phyloP scores from a whole-genome alignment of 1,140 invertebrate genomes.

The Epicauta chinensis region DNA sequence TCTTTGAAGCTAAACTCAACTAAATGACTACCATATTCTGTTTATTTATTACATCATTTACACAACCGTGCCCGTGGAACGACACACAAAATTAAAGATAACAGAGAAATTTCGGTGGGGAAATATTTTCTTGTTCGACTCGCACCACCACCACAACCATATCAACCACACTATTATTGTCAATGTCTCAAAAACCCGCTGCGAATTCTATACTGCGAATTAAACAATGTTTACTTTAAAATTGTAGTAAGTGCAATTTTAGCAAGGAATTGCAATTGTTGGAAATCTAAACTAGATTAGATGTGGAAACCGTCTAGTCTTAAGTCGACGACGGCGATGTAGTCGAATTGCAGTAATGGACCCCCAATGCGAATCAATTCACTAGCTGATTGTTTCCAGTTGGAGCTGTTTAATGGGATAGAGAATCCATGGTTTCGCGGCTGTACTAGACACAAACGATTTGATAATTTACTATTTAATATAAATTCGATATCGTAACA shows the following conservation, averaged over 20 bases:
- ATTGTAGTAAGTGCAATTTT: constrained; percentile 30
- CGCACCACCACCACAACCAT: no score
- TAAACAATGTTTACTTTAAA: constrained; percentile 30
- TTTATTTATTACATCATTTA: constrained; percentile 18
- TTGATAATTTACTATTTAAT: constrained; percentile 36
- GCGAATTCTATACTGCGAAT: constrained; percentile 3
- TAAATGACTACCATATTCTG: constrained; percentile 15
- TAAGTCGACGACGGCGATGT: constrained; percentile 14
- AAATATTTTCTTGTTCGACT: not conserved
- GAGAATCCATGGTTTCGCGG: constrained; percentile 28
- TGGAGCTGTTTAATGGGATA: constrained; percentile 41
- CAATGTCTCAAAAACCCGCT: no score
- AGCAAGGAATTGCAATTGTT: constrained; percentile 29
- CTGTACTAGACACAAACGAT: constrained; percentile 37
- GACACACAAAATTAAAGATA: constrained; percentile 10
- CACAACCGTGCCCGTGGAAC: constrained; percentile 5
- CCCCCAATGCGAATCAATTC: constrained; percentile 43
- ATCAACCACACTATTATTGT: no score
- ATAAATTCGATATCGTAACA: no score
- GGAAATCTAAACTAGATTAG: constrained; percentile 24
- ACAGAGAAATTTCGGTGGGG: constrained; percentile 2
- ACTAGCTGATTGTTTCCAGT: constrained; percentile 41
- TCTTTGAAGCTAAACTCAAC: constrained; percentile 13
- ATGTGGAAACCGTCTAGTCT: constrained; percentile 25
- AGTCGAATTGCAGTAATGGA: constrained; percentile 38